These are phyloP conservation scores for Mungos mungo DNA, from an alignment of 2,113 vertebrate genomes.

Conservation along the genomic window DNA sequence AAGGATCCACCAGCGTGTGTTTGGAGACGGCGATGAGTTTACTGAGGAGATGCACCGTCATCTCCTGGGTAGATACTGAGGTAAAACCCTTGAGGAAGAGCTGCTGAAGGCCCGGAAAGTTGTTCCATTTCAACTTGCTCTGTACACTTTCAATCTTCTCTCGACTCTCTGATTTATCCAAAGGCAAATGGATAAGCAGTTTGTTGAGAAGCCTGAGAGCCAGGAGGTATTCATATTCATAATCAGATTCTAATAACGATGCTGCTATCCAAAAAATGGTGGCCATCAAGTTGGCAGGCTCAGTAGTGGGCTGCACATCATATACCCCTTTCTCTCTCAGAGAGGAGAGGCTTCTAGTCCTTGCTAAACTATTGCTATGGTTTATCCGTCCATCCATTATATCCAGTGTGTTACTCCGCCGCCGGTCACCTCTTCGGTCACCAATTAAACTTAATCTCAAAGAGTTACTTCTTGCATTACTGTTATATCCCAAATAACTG, in stretches of 20 bases:
- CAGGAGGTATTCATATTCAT: slow-evolving; percentile 98
- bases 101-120: slow-evolving; percentile 96
- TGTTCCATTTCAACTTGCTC: slow-evolving; percentile 95
- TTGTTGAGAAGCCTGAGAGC: slow-evolving; percentile 96
- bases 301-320: slow-evolving; percentile 90
- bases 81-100: slow-evolving; percentile 99
- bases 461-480: slow-evolving; percentile 93
- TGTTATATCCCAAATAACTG: slow-evolving; percentile 87
- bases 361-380: slow-evolving; percentile 93
- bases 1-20: slow-evolving; percentile 94
- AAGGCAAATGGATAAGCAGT: slow-evolving; percentile 95
- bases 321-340: slow-evolving; percentile 90
- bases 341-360: slow-evolving; percentile 96
- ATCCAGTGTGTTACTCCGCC: slow-evolving; percentile 97
- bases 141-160: slow-evolving; percentile 95
- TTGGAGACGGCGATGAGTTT: slow-evolving; percentile 96
- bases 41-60: slow-evolving; percentile 97
- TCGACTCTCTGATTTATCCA: slow-evolving; percentile 94
- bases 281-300: slow-evolving; percentile 96
- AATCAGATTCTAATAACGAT: slow-evolving; percentile 97
- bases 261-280: slow-evolving; percentile 98
- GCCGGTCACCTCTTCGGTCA: slow-evolving; percentile 91
- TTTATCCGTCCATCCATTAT: slow-evolving; percentile 93
- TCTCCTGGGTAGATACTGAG: slow-evolving; percentile 96
- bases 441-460: slow-evolving; percentile 92